Percentiles rank a stretch among this genome's conserved stretches.
Evolutionary conservation across 2,888 invertebrate species (phyloP).

Genomic region (Lasioglossum oenotherae): DNA sequence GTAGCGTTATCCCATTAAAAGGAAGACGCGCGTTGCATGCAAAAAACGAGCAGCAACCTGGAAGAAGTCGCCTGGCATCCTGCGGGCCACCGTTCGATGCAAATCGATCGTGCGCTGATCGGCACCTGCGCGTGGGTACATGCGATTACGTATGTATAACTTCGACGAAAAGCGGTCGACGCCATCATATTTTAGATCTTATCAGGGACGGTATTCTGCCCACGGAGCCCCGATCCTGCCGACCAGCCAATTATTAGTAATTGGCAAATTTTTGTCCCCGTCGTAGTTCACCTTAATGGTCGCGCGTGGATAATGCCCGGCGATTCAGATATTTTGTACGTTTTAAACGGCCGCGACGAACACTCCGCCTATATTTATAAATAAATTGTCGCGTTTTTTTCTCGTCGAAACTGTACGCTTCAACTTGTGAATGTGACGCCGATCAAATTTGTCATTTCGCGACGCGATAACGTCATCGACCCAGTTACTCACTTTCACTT

Average conservation of each 20-base stretch:
- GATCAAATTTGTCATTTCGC: neutral
- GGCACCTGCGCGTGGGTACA: slow-evolving; percentile 70
- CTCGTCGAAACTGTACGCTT: neutral
- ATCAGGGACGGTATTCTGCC: slow-evolving; percentile 50
- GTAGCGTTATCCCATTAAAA: slow-evolving; percentile 30
- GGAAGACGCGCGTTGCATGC: slow-evolving; percentile 28
- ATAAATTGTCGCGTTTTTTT: neutral
- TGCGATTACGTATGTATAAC: slow-evolving; percentile 68
- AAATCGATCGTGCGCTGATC: slow-evolving; percentile 64
- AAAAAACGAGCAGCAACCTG: slow-evolving; percentile 27
- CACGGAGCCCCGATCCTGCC: slow-evolving; percentile 39
- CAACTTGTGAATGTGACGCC: neutral
- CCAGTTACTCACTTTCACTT: neutral
- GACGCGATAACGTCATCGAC: neutral
- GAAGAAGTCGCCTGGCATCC: slow-evolving; percentile 43
- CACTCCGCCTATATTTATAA: neutral
- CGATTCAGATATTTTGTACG: slow-evolving; percentile 18
- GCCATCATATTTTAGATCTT: slow-evolving; percentile 64
- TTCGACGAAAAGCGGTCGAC: slow-evolving; percentile 64
- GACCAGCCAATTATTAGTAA: slow-evolving; percentile 62
- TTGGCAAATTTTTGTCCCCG: slow-evolving; percentile 62
- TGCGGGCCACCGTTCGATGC: slow-evolving; percentile 55
- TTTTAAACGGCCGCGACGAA: neutral
- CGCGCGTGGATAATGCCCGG: slow-evolving; percentile 30
- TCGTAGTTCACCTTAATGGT: slow-evolving; percentile 53